phyloP scores from a whole-genome alignment of 2,888 invertebrate genomes.

The Leuctra nigra region DNA sequence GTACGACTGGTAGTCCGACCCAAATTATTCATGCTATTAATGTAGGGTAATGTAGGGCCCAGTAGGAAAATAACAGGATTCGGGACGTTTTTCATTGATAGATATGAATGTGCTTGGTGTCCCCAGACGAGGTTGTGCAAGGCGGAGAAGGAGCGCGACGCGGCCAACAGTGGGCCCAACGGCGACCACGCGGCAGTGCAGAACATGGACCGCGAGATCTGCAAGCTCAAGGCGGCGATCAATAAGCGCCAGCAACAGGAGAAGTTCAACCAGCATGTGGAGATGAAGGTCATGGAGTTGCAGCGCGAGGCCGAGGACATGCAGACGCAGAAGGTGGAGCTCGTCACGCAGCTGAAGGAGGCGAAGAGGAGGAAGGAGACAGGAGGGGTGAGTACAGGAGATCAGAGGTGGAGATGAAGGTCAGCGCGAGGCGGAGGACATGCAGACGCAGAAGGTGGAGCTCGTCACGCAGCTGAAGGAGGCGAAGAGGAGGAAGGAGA shows the following conservation, averaged over 20 bases:
- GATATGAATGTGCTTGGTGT: too few relatives aligned
- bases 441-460: constrained; percentile 78
- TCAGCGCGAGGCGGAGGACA: constrained; percentile 81
- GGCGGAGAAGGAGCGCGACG: constrained; percentile 87
- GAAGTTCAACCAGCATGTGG: constrained; percentile 69
- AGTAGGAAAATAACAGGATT: too few relatives aligned
- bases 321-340: constrained; percentile 75
- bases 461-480: constrained; percentile 85
- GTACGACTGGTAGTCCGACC: too few relatives aligned
- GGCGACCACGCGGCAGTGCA: constrained; percentile 61
- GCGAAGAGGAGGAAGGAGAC: constrained; percentile 79
- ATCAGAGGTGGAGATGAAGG: constrained; percentile 84
- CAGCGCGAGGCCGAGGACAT: constrained; percentile 70
- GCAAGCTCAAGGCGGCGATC: constrained; percentile 76
- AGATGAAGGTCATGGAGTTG: constrained; percentile 63
- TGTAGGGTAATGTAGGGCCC: too few relatives aligned
- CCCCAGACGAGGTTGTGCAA: constrained; percentile 62
- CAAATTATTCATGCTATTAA: too few relatives aligned
- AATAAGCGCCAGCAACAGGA: constrained; percentile 82
- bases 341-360: constrained; percentile 90
- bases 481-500: constrained; percentile 61
- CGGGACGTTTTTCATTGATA: too few relatives aligned
- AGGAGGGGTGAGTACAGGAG: constrained; percentile 56
- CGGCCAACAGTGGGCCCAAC: constrained; percentile 45
- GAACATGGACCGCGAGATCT: constrained; percentile 83